A percentile compares a stretch with the other conserved stretches of the same genome.
Evolutionary conservation across 2,113 vertebrate genomes (phyloP).

Genomic region (Siniperca chuatsi): DNA sequence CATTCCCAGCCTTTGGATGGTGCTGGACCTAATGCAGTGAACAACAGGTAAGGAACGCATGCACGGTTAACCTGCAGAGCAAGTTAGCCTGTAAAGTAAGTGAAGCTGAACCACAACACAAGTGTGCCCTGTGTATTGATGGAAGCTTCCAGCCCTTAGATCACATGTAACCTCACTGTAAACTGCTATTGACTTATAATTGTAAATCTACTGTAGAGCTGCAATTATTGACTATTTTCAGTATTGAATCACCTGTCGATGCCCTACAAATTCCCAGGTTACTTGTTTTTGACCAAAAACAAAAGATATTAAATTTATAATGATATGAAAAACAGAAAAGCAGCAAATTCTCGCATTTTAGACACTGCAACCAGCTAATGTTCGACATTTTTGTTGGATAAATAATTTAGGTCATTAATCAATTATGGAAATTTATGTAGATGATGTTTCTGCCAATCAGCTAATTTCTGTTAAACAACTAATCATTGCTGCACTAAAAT

Average conservation of each 20-base stretch:
- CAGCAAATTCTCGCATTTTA: neutral
- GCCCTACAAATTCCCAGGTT: constrained; percentile 8
- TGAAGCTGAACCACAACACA: constrained; percentile 30
- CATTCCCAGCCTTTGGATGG: constrained; percentile 24
- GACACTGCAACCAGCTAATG: neutral
- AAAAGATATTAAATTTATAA: neutral
- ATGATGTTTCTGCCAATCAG: neutral
- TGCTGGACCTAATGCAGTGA: constrained; percentile 26
- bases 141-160: constrained; percentile 42
- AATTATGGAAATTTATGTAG: neutral
- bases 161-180: constrained; percentile 40
- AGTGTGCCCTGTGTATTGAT: constrained; percentile 23
- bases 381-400: neutral
- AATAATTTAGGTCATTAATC: neutral
- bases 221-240: constrained; percentile 48
- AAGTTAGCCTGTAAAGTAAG: constrained; percentile 18
- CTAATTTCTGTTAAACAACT: neutral
- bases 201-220: constrained; percentile 41
- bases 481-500: neutral
- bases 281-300: neutral
- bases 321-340: neutral
- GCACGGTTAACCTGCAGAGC: constrained; percentile 39
- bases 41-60: constrained; percentile 42
- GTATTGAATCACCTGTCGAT: constrained; percentile 18
- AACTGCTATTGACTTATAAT: constrained; percentile 49